Percentiles rank a stretch among this genome's conserved stretches.
Conservation (phyloP, 2,113 vertebrate species). For the Silurus asotus region DNA sequence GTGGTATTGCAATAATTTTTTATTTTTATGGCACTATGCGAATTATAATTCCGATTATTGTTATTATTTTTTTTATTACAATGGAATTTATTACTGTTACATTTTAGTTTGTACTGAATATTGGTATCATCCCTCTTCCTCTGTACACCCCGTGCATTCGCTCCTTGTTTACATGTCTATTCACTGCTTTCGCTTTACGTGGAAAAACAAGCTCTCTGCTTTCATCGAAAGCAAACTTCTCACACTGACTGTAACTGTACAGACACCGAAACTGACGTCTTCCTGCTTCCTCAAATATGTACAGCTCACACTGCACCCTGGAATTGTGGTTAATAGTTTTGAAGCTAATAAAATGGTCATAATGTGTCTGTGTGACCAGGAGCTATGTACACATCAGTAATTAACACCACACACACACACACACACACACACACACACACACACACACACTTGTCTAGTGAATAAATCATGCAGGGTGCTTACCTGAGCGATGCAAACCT, state of each 20-base stretch:
- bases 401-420: conserved; percentile 36
- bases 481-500: conserved; percentile 73
- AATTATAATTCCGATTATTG: neutral
- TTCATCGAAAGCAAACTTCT: neutral
- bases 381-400: conserved; percentile 53
- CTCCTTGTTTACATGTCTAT: conserved; percentile 5
- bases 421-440: conserved; percentile 14
- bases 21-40: neutral
- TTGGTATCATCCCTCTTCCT: neutral
- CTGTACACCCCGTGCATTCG: neutral
- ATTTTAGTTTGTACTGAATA: neutral
- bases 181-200: conserved; percentile 15
- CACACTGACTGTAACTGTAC: neutral
- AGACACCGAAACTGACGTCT: conserved; percentile 13
- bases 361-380: conserved; percentile 35
- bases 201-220: neutral
- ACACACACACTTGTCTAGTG: conserved; percentile 7
- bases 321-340: conserved; percentile 38
- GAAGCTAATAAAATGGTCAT: conserved; percentile 19
- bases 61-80: neutral
- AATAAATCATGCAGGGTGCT: conserved; percentile 10
- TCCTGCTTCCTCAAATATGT: neutral
- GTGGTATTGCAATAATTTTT: too few species aligned
- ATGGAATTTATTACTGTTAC: neutral
- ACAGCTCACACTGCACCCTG: conserved; percentile 5